A percentile compares a stretch with the other conserved stretches of the same genome.
phyloP scores from a whole-genome alignment of 2,797 vertebrate genomes.

The Erethizon dorsatum region DNA sequence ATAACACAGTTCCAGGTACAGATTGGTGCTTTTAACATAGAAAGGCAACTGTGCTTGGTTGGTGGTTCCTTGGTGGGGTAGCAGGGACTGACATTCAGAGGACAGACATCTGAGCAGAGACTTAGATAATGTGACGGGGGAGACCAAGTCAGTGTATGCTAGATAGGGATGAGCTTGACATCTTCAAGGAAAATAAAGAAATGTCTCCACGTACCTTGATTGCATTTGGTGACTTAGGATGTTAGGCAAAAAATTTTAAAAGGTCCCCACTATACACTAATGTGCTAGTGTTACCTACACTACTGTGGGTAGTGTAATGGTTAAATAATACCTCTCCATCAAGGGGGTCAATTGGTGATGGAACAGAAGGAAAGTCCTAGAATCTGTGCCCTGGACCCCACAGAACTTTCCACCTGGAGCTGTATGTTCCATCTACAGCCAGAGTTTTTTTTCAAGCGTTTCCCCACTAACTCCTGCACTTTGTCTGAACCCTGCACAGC shows the following conservation, averaged over 20 bases:
- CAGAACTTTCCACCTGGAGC: neutral
- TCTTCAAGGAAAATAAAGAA: neutral
- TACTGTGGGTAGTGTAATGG: neutral
- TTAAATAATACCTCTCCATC: neutral
- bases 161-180: neutral
- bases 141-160: accelerated
- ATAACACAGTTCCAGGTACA: neutral
- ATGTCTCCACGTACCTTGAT: neutral
- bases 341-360: neutral
- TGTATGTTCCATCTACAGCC: accelerated
- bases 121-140: neutral
- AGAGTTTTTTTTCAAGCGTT: accelerated
- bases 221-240: neutral
- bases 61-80: neutral
- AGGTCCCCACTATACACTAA: neutral
- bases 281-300: neutral
- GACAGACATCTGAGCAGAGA: neutral
- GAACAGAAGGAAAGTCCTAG: neutral
- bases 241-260: neutral
- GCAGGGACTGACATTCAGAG: neutral
- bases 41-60: accelerated
- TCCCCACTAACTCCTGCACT: accelerated
- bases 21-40: neutral
- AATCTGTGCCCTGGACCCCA: accelerated
- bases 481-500: neutral